These are phyloP conservation scores for Malurus alboscapulatus DNA, from an alignment of 2,113 vertebrate species.

Conservation along the genomic window DNA sequence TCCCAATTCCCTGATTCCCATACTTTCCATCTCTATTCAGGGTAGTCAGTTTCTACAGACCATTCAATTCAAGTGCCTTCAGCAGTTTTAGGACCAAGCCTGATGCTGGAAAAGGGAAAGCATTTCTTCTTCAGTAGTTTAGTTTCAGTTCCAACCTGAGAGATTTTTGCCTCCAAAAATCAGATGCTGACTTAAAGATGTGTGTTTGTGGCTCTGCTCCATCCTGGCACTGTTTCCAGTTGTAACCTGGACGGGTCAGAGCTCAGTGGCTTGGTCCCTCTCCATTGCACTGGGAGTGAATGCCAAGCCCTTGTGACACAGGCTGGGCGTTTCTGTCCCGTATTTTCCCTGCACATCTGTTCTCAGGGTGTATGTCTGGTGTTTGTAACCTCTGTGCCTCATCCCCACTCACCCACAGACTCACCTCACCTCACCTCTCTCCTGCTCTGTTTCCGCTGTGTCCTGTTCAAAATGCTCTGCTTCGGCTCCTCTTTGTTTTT, in stretches of 20 bases:
- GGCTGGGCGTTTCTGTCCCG: not conserved
- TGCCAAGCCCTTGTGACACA: not conserved
- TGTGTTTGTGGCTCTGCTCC: not conserved
- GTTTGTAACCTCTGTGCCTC: not conserved
- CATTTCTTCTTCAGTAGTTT: not conserved
- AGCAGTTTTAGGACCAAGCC: not conserved
- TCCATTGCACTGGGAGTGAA: not conserved
- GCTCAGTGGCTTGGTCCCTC: not conserved
- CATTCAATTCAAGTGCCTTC: not conserved
- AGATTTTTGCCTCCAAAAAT: not conserved
- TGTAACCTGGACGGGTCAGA: not conserved
- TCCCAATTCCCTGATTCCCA: not conserved
- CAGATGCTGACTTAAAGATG: not conserved
- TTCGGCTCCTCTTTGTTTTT: not conserved
- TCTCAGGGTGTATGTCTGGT: not conserved
- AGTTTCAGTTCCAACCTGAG: not conserved
- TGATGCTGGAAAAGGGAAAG: not conserved
- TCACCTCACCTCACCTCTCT: not conserved
- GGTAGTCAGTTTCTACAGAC: not conserved
- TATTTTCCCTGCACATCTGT: not conserved
- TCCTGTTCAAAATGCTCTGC: not conserved
- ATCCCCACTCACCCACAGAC: accelerated
- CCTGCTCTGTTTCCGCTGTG: not conserved
- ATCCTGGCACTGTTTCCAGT: not conserved
- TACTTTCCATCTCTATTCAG: not conserved